Percentiles rank a stretch among this genome's conserved stretches.
phyloP scores from a whole-genome alignment of 2,888 invertebrate genomes.

The Brachypterus glaber region DNA sequence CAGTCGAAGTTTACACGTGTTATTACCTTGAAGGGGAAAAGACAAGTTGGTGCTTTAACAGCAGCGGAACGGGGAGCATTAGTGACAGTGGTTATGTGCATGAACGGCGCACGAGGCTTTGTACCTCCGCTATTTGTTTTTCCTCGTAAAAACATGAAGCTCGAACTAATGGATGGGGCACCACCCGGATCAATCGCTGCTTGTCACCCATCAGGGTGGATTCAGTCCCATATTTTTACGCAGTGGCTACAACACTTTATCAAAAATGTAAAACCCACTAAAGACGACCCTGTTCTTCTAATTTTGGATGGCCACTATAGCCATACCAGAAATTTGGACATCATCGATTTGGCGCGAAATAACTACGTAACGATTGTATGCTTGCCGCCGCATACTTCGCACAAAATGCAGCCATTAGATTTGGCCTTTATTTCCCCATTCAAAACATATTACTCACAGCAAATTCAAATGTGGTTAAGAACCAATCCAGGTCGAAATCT shows the following conservation, averaged over 20 bases:
- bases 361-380: conserved; percentile 27
- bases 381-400: conserved; percentile 29
- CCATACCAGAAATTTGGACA: conserved; percentile 16
- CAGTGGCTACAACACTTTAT: conserved; percentile 19
- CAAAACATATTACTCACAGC: conserved; percentile 11
- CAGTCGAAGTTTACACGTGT: no score
- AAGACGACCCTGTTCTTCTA: conserved; percentile 17
- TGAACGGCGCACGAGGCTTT: no score
- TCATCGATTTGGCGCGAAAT: conserved; percentile 13
- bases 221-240: conserved; percentile 18
- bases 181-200: conserved; percentile 26
- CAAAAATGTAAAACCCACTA: conserved; percentile 12
- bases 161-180: conserved; percentile 27
- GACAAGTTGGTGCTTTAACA: no score
- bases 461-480: conserved; percentile 8
- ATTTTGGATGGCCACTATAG: conserved; percentile 17
- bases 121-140: no score
- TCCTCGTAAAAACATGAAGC: conserved; percentile 28
- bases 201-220: conserved; percentile 20
- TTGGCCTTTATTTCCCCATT: conserved; percentile 13
- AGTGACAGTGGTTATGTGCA: no score
- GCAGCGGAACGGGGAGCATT: no score
- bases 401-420: conserved; percentile 17
- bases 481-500: conserved; percentile 7
- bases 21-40: no score